Percentiles rank a stretch among this genome's conserved stretches.
Evolutionary conservation across 2,797 vertebrate genomes (phyloP).

Genomic region (Xenops minutus): DNA sequence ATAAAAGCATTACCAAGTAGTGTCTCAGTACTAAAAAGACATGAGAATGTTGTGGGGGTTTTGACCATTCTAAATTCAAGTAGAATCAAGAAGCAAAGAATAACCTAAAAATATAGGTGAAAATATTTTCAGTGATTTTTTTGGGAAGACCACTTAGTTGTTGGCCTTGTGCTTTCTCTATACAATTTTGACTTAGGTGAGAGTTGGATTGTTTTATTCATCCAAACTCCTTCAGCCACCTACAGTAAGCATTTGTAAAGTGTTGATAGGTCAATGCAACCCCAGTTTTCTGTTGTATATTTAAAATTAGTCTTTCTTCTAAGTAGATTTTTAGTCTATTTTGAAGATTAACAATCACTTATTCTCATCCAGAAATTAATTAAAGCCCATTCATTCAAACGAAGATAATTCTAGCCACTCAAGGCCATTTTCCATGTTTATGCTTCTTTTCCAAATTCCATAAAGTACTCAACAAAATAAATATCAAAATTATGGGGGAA

Average conservation of each 20-base stretch:
- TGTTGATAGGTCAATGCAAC: neutral
- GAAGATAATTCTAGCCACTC: neutral
- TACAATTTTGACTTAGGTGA: neutral
- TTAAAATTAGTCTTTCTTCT: neutral
- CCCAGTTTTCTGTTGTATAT: neutral
- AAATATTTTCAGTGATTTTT: neutral
- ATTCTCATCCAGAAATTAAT: neutral
- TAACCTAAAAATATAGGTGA: neutral
- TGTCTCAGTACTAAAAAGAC: neutral
- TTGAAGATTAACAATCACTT: neutral
- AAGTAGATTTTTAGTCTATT: neutral
- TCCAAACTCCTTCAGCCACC: neutral
- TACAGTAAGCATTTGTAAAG: neutral
- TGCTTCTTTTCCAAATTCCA: neutral
- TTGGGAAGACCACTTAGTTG: neutral
- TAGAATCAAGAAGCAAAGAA: neutral
- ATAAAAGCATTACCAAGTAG: neutral
- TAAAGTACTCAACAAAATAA: neutral
- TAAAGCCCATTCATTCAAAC: neutral
- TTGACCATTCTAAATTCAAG: neutral
- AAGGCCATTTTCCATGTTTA: neutral
- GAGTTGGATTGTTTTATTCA: neutral
- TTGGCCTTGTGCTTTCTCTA: neutral
- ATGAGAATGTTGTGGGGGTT: neutral
- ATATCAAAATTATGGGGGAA: neutral